These are phyloP conservation scores for Brachypodius melanocephalos DNA, from an alignment of 2,113 vertebrate species.

Conservation along the genomic window DNA sequence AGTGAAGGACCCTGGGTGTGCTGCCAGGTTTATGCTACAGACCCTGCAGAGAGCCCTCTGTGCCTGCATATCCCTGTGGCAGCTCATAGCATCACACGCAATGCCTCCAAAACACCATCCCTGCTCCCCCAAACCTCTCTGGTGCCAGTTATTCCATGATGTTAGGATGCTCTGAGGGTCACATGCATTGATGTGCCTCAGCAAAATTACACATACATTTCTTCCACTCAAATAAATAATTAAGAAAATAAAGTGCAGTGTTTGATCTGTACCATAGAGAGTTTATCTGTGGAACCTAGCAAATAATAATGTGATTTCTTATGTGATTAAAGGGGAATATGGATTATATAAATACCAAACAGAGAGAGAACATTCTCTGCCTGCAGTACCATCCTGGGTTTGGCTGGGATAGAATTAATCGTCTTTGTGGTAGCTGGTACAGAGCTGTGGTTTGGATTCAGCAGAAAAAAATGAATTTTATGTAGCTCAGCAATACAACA, in stretches of 20 bases:
- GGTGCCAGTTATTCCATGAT: not conserved
- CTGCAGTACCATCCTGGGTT: not conserved
- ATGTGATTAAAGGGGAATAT: not conserved
- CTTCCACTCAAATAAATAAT: not conserved
- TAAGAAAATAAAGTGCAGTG: not conserved
- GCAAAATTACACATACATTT: not conserved
- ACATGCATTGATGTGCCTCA: not conserved
- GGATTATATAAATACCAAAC: not conserved
- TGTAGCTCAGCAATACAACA: not conserved
- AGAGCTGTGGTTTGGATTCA: not conserved
- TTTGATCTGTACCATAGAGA: not conserved
- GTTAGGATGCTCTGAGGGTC: not conserved
- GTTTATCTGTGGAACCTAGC: not conserved
- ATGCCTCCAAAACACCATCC: not conserved
- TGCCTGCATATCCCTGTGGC: not conserved
- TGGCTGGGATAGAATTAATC: not conserved
- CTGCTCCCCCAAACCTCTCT: not conserved
- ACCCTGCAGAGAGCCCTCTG: not conserved
- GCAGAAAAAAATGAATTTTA: not conserved
- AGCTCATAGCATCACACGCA: fast-evolving
- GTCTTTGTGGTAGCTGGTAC: not conserved
- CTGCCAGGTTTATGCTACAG: not conserved
- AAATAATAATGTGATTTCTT: not conserved
- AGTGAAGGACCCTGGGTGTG: not conserved
- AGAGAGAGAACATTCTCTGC: not conserved